Evolutionary conservation across 2,888 invertebrate species (phyloP).

Genomic region (Dynastes grantii): DNA sequence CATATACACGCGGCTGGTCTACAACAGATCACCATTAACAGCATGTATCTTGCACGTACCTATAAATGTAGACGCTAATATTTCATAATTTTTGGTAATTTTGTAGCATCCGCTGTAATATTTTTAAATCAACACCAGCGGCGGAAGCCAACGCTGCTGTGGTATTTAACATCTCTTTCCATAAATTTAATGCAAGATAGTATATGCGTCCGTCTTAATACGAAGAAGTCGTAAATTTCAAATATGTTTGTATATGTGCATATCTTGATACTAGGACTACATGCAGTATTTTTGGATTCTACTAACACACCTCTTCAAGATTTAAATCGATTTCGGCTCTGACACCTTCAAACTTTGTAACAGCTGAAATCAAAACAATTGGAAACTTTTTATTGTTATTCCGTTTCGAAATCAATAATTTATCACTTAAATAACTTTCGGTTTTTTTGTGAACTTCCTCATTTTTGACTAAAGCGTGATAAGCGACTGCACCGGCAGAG

Average conservation of each 20-base stretch:
- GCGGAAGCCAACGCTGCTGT: neutral
- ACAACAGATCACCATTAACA: no score
- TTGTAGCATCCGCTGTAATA: constrained; percentile 3
- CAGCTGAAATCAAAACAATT: no score
- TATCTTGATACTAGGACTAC: neutral
- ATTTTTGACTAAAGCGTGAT: no score
- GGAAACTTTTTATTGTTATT: no score
- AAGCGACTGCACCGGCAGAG: no score
- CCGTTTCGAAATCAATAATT: no score
- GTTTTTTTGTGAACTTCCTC: no score
- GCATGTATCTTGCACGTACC: no score
- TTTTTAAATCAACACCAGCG: neutral
- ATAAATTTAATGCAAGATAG: neutral
- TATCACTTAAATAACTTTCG: no score
- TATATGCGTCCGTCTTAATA: constrained; percentile 4
- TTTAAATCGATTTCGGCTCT: neutral
- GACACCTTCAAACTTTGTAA: no score
- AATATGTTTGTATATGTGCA: neutral
- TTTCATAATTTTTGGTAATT: constrained; percentile 20
- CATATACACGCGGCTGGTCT: no score
- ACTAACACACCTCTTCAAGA: neutral
- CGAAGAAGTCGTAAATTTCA: no score
- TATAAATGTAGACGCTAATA: neutral
- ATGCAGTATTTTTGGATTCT: neutral
- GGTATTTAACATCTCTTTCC: neutral